Conservation (phyloP, 2,888 invertebrate genomes). For the Noctuana brunneofusca region DNA sequence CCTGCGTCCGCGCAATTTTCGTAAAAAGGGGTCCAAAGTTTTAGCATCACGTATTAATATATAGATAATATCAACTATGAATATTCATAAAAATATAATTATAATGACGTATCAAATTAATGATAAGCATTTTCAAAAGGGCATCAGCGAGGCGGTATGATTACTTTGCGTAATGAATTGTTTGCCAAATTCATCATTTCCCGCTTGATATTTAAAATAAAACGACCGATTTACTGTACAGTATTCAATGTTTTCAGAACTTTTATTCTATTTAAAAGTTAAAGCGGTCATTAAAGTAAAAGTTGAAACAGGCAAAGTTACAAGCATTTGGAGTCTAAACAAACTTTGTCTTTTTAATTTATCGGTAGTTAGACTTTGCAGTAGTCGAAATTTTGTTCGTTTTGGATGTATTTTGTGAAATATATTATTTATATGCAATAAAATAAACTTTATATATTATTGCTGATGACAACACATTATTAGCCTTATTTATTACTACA, state of each 20-base stretch:
- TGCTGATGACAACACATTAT: no score
- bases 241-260: slow-evolving; percentile 16
- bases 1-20: no score
- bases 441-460: no score
- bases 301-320: slow-evolving; percentile 31
- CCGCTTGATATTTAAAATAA: neutral
- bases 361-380: slow-evolving; percentile 23
- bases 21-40: no score
- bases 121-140: neutral
- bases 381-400: slow-evolving; percentile 3
- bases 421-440: neutral
- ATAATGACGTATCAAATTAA: neutral
- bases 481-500: no score
- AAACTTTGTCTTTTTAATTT: slow-evolving; percentile 32
- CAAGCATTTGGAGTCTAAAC: slow-evolving; percentile 24
- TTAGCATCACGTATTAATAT: no score
- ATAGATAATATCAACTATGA: no score
- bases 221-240: slow-evolving; percentile 1
- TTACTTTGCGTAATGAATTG: neutral
- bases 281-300: slow-evolving; percentile 28
- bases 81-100: no score
- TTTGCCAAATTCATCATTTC: neutral
- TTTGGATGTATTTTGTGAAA: neutral
- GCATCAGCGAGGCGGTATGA: neutral
- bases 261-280: slow-evolving; percentile 33